Percentiles rank a stretch among this genome's conserved stretches.
Conservation (phyloP, 2,888 invertebrate species). For the Polydrusus tereticollis region DNA sequence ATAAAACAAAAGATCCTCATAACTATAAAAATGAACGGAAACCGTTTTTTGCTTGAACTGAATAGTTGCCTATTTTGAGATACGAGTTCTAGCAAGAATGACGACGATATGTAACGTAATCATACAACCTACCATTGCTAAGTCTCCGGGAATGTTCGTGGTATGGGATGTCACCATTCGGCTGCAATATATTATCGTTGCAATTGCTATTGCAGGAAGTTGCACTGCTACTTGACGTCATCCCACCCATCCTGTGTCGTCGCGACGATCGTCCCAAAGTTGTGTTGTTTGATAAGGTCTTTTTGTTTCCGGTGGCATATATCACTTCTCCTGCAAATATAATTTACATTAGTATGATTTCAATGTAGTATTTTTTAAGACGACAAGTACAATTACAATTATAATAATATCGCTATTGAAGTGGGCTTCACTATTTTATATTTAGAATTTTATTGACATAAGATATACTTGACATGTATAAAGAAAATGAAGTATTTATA, state of each 20-base stretch:
- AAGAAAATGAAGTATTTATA: too few relatives aligned
- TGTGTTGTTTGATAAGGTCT: conserved; percentile 63
- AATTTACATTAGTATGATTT: neutral
- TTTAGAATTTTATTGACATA: too few relatives aligned
- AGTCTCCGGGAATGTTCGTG: conserved; percentile 63
- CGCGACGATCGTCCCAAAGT: conserved; percentile 64
- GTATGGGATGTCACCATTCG: conserved; percentile 62
- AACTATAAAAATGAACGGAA: too few relatives aligned
- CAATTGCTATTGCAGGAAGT: conserved; percentile 68
- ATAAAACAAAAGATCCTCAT: too few relatives aligned
- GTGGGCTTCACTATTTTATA: too few relatives aligned
- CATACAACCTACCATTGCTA: conserved; percentile 62
- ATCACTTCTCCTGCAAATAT: conserved; percentile 62
- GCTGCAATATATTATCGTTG: conserved; percentile 59
- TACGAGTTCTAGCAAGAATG: too few relatives aligned
- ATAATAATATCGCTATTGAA: too few relatives aligned
- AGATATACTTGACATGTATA: too few relatives aligned
- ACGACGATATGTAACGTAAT: too few relatives aligned
- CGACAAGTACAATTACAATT: too few relatives aligned
- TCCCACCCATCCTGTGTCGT: conserved; percentile 68
- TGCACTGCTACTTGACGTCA: conserved; percentile 72
- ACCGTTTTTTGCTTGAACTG: too few relatives aligned
- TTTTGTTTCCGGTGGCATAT: conserved; percentile 63
- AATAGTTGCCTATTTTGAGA: too few relatives aligned
- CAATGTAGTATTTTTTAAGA: neutral